phyloP scores from a whole-genome alignment of 2,888 invertebrate species.

The Cryptocephalus moraei region DNA sequence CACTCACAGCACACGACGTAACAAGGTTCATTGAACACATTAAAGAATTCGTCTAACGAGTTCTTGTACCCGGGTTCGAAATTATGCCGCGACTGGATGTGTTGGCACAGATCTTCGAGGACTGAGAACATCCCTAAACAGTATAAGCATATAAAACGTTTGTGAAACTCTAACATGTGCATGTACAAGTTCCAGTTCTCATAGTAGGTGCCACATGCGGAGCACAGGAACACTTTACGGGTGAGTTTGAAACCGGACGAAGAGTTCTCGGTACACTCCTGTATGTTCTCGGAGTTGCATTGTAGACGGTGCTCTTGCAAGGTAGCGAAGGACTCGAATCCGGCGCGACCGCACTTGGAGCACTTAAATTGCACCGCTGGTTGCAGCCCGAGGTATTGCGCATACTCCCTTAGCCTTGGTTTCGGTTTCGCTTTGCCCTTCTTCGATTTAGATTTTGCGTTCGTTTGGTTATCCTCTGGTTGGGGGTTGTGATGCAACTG shows the following conservation, averaged over 20 bases:
- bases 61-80: conserved; percentile 60
- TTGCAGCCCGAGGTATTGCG: conserved; percentile 62
- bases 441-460: conserved; percentile 10
- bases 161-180: conserved; percentile 75
- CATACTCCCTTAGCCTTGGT: conserved; percentile 46
- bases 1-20: conserved; percentile 74
- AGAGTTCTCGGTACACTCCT: conserved; percentile 34
- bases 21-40: conserved; percentile 54
- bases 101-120: conserved; percentile 67
- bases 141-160: conserved; percentile 71
- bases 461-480: conserved; percentile 8
- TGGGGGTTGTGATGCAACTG: conserved; percentile 22
- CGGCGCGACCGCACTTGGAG: conserved; percentile 59
- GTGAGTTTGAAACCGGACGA: conserved; percentile 53
- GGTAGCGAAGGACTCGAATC: conserved; percentile 54
- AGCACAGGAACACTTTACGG: conserved; percentile 71
- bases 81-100: conserved; percentile 69
- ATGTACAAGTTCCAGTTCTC: conserved; percentile 79
- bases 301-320: conserved; percentile 59
- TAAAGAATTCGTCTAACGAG: conserved; percentile 57
- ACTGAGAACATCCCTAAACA: conserved; percentile 76
- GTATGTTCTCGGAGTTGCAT: conserved; percentile 38
- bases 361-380: conserved; percentile 65
- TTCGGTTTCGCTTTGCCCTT: conserved; percentile 25
- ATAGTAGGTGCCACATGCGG: conserved; percentile 73